Evolutionary conservation across 1,140 invertebrate species (phyloP), one percentile per base, ranked within the genome.

Genomic region (Formica exsecta): DNA sequence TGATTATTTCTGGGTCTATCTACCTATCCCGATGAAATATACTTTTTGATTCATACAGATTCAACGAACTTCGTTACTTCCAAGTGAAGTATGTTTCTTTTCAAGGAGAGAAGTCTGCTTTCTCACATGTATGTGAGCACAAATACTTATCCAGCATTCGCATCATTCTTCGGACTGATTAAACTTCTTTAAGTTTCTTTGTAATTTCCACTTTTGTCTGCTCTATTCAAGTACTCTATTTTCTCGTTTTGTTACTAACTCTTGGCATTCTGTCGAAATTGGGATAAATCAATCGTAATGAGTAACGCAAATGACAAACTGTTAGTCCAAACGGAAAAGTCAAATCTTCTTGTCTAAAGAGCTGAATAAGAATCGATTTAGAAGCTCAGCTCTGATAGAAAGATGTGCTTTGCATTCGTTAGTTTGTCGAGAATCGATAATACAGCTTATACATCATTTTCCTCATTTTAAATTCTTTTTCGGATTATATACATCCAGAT

Each of bases 91-190:
- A 83, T 74, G 54, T 57, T 83, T 83, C 25, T 74, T 83, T 9
- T 8, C 25, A 22, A 29, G 25, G 25, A 22, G 41, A 19, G 25
- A 73, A 74, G 54, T 83, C 79, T 73, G 73, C 29, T 73, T 48
- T n/a, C 41, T 73, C 38, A 25, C 44, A 13, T 73, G 19, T 83
- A 83, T 25, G 79, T 83, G 68, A 32, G 68, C 79, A 62, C 79
- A 73, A 38, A 73, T 22, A 74, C 68, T 1, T 57, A 16, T 6
- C 16, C 32, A 61, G 16, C 32, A 7, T 38, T 48, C 32, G 86
- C 71, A 75, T 88, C 88, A 86, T 89, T 76, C 54, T 86, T 76
- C 76, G 76, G 57, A 41, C 85, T 86, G 84, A 88, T 88, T 88
- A 88, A 88, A 86, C 87, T 70, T 61, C 75, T 80, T 66, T 65